Base-by-base conservation (phyloP, 23 tunicate genomes). In the Trididemnum miniatum region DNA sequence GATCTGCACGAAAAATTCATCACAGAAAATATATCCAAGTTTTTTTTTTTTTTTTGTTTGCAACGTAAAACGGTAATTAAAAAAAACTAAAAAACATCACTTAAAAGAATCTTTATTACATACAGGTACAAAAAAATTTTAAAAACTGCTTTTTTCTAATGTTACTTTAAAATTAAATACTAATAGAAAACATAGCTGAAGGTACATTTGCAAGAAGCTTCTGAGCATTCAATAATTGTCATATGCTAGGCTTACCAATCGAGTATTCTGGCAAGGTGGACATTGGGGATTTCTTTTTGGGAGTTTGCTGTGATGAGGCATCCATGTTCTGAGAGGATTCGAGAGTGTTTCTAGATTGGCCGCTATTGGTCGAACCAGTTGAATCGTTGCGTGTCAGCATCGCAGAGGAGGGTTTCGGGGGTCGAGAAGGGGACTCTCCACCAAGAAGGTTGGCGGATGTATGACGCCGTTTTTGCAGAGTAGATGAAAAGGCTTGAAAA, bases 401-500 rank as follows among this genome's bases (percentile, higher is more conserved):
- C 2, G 20, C 39, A 12, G 89, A 87, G 25, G 83, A 77, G 36
- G 92, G 81, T 64, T 87, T 92, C 26, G 97, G 87, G 37, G 94
- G 74, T 7, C 93, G 51, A 28, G 98, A 84, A 0, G 98, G 98
- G 40, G 98, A 93, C 23, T 93, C 98, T n/a, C n/a, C n/a, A 31
- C 84, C 31, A 1, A 80, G 31, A 18, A 34, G 60, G 36, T 28
- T 35, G 40, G 60, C 28, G 0, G 35, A 29, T 5, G 52, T 33
- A 30, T 57, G 52, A 24, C 69, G 64, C 25, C 86, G 67, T 51
- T 91, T 81, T 36, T 52, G 35, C 39, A 67, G 77, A 3, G 84
- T 64, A 1, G 89, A 78, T 7, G 15, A 44, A 44, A 44, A 44
- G 15, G 54, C 9, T 7, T 44, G 15, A 9, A 7, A 62, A 26